Conservation (phyloP, 2,797 vertebrate genomes). For the Uromys caudimaculatus region DNA sequence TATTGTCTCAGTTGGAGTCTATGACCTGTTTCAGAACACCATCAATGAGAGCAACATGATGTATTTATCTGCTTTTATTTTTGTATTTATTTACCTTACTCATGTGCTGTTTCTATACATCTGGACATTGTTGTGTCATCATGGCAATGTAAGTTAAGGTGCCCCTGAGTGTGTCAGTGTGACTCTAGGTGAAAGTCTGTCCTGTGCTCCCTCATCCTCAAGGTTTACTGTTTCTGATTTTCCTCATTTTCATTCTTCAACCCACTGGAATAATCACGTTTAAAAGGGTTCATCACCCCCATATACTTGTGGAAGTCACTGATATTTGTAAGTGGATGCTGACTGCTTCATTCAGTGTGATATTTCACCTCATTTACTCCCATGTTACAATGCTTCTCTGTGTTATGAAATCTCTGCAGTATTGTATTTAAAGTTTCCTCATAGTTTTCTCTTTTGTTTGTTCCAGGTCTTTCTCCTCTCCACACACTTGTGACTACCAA, state of each 20-base stretch:
- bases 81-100: not conserved
- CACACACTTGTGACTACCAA: not conserved
- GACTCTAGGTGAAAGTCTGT: not conserved
- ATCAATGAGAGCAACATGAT: not conserved
- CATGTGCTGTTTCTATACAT: not conserved
- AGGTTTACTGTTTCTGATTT: not conserved
- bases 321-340: not conserved
- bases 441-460: not conserved
- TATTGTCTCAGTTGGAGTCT: not conserved
- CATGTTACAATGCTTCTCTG: not conserved
- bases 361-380: not conserved
- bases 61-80: not conserved
- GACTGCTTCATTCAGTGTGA: not conserved
- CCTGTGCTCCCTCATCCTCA: not conserved
- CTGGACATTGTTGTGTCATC: not conserved
- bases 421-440: not conserved
- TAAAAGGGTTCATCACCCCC: not conserved
- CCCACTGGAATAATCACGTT: not conserved
- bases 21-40: not conserved
- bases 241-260: not conserved
- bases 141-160: not conserved
- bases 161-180: not conserved
- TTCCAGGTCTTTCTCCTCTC: not conserved
- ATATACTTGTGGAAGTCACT: not conserved
- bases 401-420: not conserved